Evolutionary conservation across 2,888 invertebrate species (phyloP).

Genomic region (Drosophila kambysellisi): DNA sequence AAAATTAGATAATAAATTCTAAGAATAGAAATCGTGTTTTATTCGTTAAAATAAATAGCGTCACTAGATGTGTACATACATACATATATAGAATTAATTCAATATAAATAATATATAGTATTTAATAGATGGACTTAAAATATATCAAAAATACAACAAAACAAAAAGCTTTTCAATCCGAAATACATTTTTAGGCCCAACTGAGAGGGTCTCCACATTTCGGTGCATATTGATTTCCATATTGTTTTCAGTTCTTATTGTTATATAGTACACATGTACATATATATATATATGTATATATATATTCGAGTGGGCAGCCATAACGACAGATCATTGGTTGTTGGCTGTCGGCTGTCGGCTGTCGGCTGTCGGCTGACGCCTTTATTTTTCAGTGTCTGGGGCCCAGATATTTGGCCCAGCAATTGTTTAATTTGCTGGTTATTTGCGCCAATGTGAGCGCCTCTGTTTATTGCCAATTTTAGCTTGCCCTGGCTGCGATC

Average conservation of each 20-base stretch:
- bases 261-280: not conserved
- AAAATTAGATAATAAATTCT: not conserved
- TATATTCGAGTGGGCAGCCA: slow-evolving; percentile 25
- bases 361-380: slow-evolving; percentile 65
- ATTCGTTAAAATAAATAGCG: not conserved
- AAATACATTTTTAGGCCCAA: not conserved
- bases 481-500: slow-evolving; percentile 25
- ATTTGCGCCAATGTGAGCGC: slow-evolving; percentile 22
- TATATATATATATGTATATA: slow-evolving; percentile 3
- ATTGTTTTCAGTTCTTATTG: slow-evolving; percentile 9
- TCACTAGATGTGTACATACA: not conserved
- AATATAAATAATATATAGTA: not conserved
- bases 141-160: too few relatives aligned
- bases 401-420: slow-evolving; percentile 55
- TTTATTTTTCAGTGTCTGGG: slow-evolving; percentile 44
- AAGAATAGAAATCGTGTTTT: not conserved
- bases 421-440: slow-evolving; percentile 38
- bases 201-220: slow-evolving; percentile 17
- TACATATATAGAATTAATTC: not conserved
- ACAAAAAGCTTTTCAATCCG: not conserved
- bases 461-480: slow-evolving; percentile 56
- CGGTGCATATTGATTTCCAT: not conserved
- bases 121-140: not conserved
- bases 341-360: slow-evolving; percentile 55
- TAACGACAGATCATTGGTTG: slow-evolving; percentile 32